phyloP scores from a whole-genome alignment of 2,113 vertebrate species.

The Phalacrocorax brasilianus region DNA sequence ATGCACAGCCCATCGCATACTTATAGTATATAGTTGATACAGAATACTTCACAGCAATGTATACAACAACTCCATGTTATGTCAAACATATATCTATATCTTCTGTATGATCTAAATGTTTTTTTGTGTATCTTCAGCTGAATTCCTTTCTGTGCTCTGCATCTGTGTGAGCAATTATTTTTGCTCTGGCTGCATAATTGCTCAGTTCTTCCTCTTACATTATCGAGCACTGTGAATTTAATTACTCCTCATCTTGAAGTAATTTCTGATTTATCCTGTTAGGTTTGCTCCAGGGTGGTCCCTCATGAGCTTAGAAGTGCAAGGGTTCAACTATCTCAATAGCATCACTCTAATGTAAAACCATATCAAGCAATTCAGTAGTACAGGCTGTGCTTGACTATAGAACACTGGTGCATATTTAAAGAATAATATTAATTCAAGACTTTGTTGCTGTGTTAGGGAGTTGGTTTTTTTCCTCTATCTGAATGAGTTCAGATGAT shows the following conservation, averaged over 20 bases:
- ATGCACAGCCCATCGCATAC: background rate
- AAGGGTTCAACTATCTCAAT: background rate
- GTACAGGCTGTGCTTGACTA: background rate
- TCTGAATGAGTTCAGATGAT: background rate
- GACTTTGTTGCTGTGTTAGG: background rate
- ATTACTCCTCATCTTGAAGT: slow-evolving; percentile 17
- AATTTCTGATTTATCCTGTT: slow-evolving; percentile 38
- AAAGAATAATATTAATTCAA: background rate
- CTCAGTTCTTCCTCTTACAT: background rate
- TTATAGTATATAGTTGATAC: background rate
- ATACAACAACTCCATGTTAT: background rate
- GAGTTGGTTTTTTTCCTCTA: background rate
- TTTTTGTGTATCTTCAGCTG: background rate
- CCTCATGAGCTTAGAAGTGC: background rate
- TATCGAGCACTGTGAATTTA: slow-evolving; percentile 6
- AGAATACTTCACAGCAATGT: background rate
- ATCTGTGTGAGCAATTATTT: background rate
- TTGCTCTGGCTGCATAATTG: background rate
- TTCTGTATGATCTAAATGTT: background rate
- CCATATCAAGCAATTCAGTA: background rate
- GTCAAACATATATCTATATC: background rate
- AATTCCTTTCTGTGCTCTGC: background rate
- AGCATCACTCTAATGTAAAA: background rate
- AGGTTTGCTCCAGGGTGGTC: background rate
- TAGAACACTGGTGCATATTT: background rate